Evolutionary conservation across 2,888 invertebrate genomes (phyloP).

Genomic region (Ganaspis brasiliensis): DNA sequence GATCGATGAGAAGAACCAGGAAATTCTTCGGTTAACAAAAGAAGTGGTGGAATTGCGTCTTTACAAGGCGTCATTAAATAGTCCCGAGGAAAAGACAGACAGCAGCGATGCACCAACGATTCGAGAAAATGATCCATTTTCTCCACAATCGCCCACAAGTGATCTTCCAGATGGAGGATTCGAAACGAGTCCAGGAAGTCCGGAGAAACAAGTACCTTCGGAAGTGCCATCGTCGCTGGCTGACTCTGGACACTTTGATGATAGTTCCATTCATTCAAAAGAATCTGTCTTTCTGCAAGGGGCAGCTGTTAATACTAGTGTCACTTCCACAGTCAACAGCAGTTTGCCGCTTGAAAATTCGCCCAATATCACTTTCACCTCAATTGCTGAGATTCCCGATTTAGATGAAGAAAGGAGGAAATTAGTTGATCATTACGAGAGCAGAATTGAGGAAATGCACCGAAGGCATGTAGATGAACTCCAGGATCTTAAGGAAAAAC

Average conservation of each 20-base stretch:
- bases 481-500: constrained; percentile 89
- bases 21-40: constrained; percentile 89
- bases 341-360: constrained; percentile 11
- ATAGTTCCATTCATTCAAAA: constrained; percentile 90
- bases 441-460: constrained; percentile 88
- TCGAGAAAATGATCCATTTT: constrained; percentile 85
- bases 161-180: constrained; percentile 81
- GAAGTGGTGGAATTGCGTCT: constrained; percentile 91
- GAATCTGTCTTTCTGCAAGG: constrained; percentile 83
- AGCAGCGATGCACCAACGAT: constrained; percentile 89
- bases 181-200: constrained; percentile 81
- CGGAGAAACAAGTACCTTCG: constrained; percentile 80
- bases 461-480: constrained; percentile 85
- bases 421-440: constrained; percentile 88
- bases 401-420: constrained; percentile 85
- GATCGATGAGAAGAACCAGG: constrained; percentile 90
- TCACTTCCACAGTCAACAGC: constrained; percentile 5
- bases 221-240: constrained; percentile 90
- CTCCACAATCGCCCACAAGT: constrained; percentile 81
- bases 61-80: constrained; percentile 90
- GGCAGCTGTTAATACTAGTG: constrained; percentile 54
- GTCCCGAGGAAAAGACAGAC: constrained; percentile 90
- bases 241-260: constrained; percentile 94
- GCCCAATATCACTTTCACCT: constrained; percentile 23
- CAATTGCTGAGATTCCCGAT: constrained; percentile 17